A percentile compares a stretch with the other conserved stretches of the same genome.
Evolutionary conservation across 2,797 vertebrate genomes (phyloP).

Genomic region (Esox masquinongy): DNA sequence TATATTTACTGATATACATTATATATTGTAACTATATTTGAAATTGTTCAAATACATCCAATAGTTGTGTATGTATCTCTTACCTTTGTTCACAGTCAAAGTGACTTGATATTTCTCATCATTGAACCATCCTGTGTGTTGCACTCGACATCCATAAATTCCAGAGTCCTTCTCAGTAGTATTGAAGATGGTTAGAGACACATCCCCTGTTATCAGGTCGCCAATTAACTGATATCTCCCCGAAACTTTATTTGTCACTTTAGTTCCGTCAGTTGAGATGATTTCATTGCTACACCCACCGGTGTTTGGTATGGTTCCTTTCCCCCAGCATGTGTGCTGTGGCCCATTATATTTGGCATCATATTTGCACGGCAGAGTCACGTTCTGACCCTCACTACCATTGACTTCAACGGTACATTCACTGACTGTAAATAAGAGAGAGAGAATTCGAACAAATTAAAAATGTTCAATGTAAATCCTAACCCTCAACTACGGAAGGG

Average conservation of each 20-base stretch:
- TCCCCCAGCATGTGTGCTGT: slow-evolving; percentile 76
- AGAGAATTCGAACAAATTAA: slow-evolving; percentile 1
- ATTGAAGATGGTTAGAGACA: slow-evolving; percentile 76
- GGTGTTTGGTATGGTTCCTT: background rate
- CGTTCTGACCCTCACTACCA: slow-evolving; percentile 56
- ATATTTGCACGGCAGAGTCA: slow-evolving; percentile 76
- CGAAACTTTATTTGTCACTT: slow-evolving; percentile 27
- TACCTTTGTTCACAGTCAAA: slow-evolving; percentile 70
- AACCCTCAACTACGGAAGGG: too few species aligned
- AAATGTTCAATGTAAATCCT: background rate
- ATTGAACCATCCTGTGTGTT: slow-evolving; percentile 69
- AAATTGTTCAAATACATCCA: background rate
- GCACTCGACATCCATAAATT: slow-evolving; percentile 80
- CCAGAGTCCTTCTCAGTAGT: slow-evolving; percentile 69
- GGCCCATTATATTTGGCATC: rapidly evolving
- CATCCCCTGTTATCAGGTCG: slow-evolving; percentile 61
- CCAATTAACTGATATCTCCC: slow-evolving; percentile 72
- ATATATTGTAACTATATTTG: background rate
- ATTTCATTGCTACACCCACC: slow-evolving; percentile 50
- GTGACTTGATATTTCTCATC: slow-evolving; percentile 49
- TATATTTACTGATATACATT: background rate
- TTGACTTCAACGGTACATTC: background rate
- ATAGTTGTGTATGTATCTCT: slow-evolving; percentile 13
- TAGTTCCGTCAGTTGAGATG: slow-evolving; percentile 61
- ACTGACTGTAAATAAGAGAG: slow-evolving; percentile 29